A percentile compares a stretch with the other conserved stretches of the same genome.
Conservation (phyloP, 2,888 invertebrate species). For the Dendrolimus houi region DNA sequence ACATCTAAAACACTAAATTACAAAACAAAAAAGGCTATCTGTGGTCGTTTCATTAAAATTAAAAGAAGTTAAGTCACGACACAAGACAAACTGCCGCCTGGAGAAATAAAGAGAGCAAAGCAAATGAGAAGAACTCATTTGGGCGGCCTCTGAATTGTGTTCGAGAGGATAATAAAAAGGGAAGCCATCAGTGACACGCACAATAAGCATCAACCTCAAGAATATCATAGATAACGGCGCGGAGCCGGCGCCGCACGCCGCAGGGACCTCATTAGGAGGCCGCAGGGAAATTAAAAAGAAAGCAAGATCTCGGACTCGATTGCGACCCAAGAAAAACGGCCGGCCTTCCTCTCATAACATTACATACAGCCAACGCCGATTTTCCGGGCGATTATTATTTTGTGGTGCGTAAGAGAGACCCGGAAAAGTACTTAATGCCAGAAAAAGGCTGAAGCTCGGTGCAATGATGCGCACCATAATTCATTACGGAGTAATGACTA, state of each 20-base stretch:
- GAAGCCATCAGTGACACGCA: conserved; percentile 77
- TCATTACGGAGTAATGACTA: conserved; percentile 13
- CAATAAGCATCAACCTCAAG: conserved; percentile 77
- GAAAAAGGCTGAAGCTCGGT: conserved; percentile 32
- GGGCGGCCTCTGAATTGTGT: conserved; percentile 72
- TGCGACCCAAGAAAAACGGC: conserved; percentile 65
- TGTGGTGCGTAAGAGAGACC: conserved; percentile 71
- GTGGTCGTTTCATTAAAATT: conserved; percentile 56
- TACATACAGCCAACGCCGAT: conserved; percentile 73
- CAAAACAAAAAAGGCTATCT: conserved; percentile 35
- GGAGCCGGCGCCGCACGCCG: conserved; percentile 47
- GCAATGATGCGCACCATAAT: conserved; percentile 40
- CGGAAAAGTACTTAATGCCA: conserved; percentile 65
- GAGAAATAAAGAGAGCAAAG: conserved; percentile 74
- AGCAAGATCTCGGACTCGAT: conserved; percentile 75
- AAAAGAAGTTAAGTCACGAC: conserved; percentile 65
- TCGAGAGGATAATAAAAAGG: conserved; percentile 76
- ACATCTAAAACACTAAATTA: conserved; percentile 23
- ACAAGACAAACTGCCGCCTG: conserved; percentile 70
- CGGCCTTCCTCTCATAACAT: conserved; percentile 73
- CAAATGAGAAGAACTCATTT: conserved; percentile 74
- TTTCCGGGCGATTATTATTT: conserved; percentile 77
- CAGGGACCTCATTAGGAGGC: conserved; percentile 74
- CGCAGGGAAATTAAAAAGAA: conserved; percentile 78
- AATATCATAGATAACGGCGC: conserved; percentile 75